These are phyloP conservation scores for Patella ulyssiponensis DNA, from an alignment of 2,888 invertebrate genomes.

Conservation along the genomic window DNA sequence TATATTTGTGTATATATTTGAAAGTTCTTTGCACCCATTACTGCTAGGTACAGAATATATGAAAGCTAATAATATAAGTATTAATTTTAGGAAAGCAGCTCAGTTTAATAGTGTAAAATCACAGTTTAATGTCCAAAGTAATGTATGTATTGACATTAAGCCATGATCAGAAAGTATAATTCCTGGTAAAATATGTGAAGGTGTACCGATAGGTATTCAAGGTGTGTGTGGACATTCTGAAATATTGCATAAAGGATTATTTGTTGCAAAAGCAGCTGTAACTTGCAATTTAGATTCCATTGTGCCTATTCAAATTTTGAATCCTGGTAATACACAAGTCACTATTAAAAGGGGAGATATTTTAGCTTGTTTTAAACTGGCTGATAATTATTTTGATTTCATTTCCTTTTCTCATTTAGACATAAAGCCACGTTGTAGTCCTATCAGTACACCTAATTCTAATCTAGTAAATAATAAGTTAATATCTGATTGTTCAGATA, in stretches of 20 bases:
- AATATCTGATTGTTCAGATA: no score
- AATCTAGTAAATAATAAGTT: no score
- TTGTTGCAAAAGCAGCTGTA: not conserved
- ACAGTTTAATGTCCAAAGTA: not conserved
- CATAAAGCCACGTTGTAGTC: no score
- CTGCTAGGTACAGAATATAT: not conserved
- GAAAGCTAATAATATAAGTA: not conserved
- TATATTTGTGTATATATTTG: not conserved
- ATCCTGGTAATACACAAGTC: not conserved
- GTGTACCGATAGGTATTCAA: not conserved
- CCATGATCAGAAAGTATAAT: not conserved
- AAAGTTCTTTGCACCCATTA: slow-evolving; percentile 2
- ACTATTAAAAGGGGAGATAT: not conserved
- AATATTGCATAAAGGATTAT: not conserved
- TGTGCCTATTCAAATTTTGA: not conserved
- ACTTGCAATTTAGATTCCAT: not conserved
- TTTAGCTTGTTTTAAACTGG: not conserved
- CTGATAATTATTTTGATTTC: not conserved
- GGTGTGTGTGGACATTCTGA: not conserved
- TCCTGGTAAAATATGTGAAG: not conserved
- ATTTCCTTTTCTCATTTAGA: not conserved
- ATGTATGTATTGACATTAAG: not conserved
- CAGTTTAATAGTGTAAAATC: not conserved
- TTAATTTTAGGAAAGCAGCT: not conserved
- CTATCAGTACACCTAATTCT: no score